Base-by-base conservation (phyloP, 1,140 invertebrate genomes). In the Polyergus mexicanus region DNA sequence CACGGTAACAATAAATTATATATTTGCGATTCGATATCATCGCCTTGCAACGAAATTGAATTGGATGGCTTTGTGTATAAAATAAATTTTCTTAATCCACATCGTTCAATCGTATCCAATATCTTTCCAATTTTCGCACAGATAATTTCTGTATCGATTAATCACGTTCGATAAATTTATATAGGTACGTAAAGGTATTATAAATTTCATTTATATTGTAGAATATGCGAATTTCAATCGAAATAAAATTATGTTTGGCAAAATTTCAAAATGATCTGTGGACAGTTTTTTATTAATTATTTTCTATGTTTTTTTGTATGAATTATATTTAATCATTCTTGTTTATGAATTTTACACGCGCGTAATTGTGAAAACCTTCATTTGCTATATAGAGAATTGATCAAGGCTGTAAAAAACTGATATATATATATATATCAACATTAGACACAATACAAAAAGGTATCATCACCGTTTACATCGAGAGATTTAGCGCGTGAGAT, bases 401-500 rank as follows among this genome's bases (percentile, higher is more conserved):
- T 71, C 2, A 71, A 56, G 71, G 22, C 16, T 51, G 47, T 5
- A 5, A 19, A 51, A 16, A 16, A 1, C 47, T 4, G 13, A 47
- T 16, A 51, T 28, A 11, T 41, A 38, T 69, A 47, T 16, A 51
- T 28, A 11, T 41, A 38, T 69, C 22, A 28, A 51, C 10, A n/a
- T 19, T 32, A 32, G 35, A 81, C n/a, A 81, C n/a, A 22, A 69
- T 41, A 44, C 51, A 71, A 81, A 71, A 81, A 58, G 32, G 35
- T 71, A 66, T 66, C 62, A 4, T 81, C 35, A 60, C 16, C 51
- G 38, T 81, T 72, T 41, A 6, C 72, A 60, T 44, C 66, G 38
- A 32, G 11, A 60, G 22, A 44, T 58, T 81, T 19, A 71, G 19
- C 22, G 44, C n/a, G 6, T 8, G 22, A 28, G 35, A 60, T 80